These are phyloP conservation scores for Limnephilus auricula DNA, from an alignment of 2,888 invertebrate species.

Conservation along the genomic window DNA sequence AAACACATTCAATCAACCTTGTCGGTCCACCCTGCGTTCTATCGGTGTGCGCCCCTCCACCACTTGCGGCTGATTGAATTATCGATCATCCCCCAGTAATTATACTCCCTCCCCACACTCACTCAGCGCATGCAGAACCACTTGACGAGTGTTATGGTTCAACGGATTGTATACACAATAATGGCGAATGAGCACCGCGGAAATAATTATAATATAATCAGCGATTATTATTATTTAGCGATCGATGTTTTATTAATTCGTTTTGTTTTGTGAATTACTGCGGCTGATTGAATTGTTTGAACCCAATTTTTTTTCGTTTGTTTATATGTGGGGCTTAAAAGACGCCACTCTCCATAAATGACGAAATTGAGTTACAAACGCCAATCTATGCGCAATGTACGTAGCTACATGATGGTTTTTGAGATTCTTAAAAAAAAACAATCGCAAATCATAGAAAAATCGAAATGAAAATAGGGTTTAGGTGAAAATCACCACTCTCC, in stretches of 20 bases:
- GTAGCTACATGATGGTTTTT: no score
- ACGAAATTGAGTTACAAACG: no score
- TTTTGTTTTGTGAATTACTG: neutral
- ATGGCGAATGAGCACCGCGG: neutral
- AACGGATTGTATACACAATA: neutral
- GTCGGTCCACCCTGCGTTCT: neutral
- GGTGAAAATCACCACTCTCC: no score
- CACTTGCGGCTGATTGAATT: conserved; percentile 62
- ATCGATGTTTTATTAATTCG: neutral
- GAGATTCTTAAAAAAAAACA: no score
- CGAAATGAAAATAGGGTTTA: no score
- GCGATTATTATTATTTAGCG: no score
- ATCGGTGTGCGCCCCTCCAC: neutral
- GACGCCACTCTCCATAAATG: no score
- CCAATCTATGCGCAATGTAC: no score
- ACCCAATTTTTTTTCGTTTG: no score
- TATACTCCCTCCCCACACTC: conserved; percentile 49
- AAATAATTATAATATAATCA: neutral
- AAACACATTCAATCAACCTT: neutral
- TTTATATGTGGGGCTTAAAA: no score
- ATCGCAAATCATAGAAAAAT: no score
- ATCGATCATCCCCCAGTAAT: conserved; percentile 65
- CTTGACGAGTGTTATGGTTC: conserved; percentile 61
- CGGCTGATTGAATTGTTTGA: neutral
- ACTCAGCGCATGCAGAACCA: conserved; percentile 31